Base-by-base conservation (phyloP, 1,140 invertebrate species). In the Battus philenor region DNA sequence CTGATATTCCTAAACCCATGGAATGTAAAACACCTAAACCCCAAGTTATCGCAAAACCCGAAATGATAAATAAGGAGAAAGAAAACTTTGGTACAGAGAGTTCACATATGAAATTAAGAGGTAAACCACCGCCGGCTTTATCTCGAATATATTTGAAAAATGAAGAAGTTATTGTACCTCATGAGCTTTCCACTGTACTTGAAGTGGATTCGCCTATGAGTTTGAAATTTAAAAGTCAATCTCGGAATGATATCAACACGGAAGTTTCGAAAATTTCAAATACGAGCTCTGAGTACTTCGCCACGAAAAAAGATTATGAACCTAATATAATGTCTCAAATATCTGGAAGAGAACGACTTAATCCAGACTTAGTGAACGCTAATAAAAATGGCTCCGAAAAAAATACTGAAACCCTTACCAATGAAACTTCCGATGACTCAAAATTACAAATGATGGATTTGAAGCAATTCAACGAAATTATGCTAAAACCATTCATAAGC, bases 131-230 rank as follows among this genome's bases (percentile, higher is more conserved):
- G 3, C 68, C 81, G 7, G 77, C 77, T 3, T 44, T 83, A 24
- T 57, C 63, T 4, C 65, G 81, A 15, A 61, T 77, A 10, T 48
- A 71, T 56, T 61, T 81, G 15, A 82, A 74, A 61, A 52, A 66
- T 50, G 59, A 49, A 1, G 83, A 87, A 38, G 50, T 58, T 15
- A 49, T 80, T 11, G 57, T 79, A 18, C 87, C 88, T 2, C 90
- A 91, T 52, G 90, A 92, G 62, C 71, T 91, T 9, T 91, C 90
- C 5, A 91, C 90, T 3, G 91, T 92, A 29, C 71, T 89, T 2
- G 90, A 92, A 85, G 85, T 90, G 1, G 90, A 90, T 64, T 90
- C 89, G 4, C 88, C 88, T 2, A 87, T 88, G 63, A 86, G 79
- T 49, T 20, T 75, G 2, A 75, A 70, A 59, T 33, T 63, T 2